Base-by-base conservation (phyloP, 2,888 invertebrate species). In the Cheilosia impressa region DNA sequence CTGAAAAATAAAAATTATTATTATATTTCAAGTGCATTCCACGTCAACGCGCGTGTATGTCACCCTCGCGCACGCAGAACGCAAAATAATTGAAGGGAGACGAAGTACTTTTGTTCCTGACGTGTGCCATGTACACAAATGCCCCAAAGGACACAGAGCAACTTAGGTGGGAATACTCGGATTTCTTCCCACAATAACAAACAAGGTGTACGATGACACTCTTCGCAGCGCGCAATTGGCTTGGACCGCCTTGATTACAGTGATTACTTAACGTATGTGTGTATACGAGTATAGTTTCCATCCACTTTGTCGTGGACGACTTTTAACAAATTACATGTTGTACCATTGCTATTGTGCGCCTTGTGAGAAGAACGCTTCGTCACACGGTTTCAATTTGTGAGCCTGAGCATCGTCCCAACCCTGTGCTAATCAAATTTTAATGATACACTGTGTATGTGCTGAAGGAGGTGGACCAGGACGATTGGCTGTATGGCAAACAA, bases 201-300 rank as follows among this genome's bases (percentile, higher is more conserved):
- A 85, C 80, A 85, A 85, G 66, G 81, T 81, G 81, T 77, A 63
- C 66, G 52, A 72, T 85, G 81, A 81, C 81, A 85, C 41, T 80
- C 34, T 38, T n/a, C 31, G 17, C 22, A n/a, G 45, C 58, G 71
- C 72, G 81, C 81, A 81, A 76, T 81, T 77, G 81, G 27, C 4
- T 72, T 78, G 77, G 77, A 82, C 87, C 87, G 87, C 87, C 87
- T 87, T 87, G 87, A 87, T 87, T 87, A 87, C 55, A 82, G 82
- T 87, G 85, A 85, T 85, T 85, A 85, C 55, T 34, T 10, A 10
- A 17, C 22, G 58, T 47, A 84, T 80, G 38, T n/a, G 19, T 76
- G 38, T 22, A n/a, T n/a, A 22, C 22, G 22, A 1, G 38, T 58
- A 45, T 31, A 27, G 53, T 55, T 79, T 69, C 43, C 57, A 73